Conservation (phyloP, 1,140 invertebrate genomes). For the Bombus polaris region DNA sequence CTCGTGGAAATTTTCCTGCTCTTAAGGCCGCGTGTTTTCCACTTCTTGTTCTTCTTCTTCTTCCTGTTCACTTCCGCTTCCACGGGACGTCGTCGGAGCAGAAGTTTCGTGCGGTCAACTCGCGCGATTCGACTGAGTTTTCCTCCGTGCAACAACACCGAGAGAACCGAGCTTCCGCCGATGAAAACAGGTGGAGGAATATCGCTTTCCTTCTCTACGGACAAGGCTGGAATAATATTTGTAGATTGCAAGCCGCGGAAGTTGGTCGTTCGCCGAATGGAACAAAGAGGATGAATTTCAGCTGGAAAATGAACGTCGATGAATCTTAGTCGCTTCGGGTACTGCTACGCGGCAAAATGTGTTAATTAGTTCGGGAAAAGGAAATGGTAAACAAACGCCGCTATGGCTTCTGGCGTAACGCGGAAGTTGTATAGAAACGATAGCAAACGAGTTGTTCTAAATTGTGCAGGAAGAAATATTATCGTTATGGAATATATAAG, state of each 20-base stretch:
- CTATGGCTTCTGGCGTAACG: background rate
- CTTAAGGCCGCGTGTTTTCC: background rate
- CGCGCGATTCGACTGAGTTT: conserved; percentile 46
- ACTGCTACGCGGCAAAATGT: background rate
- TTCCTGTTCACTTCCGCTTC: conserved; percentile 2
- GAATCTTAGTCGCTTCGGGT: background rate
- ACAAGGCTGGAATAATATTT: conserved; percentile 61
- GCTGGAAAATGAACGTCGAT: conserved; percentile 13
- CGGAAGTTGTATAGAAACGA: no score
- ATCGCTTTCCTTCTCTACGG: conserved; percentile 23
- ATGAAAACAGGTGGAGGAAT: conserved; percentile 17
- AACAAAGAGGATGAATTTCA: conserved; percentile 4
- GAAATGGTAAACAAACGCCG: background rate
- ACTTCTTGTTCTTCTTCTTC: background rate
- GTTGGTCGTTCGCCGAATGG: conserved; percentile 16
- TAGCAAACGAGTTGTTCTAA: no score
- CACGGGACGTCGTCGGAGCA: conserved; percentile 8
- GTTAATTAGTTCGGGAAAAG: background rate
- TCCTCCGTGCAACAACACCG: conserved; percentile 36
- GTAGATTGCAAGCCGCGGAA: conserved; percentile 53
- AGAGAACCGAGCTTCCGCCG: conserved; percentile 25
- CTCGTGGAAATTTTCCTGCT: conserved; percentile 24
- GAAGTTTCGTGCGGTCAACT: conserved; percentile 52
- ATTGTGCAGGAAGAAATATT: no score
- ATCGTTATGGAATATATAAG: no score